Base-by-base conservation (phyloP, 37 sponge, comb jelly and placozoan species). In the Petrosia ficiformis region DNA sequence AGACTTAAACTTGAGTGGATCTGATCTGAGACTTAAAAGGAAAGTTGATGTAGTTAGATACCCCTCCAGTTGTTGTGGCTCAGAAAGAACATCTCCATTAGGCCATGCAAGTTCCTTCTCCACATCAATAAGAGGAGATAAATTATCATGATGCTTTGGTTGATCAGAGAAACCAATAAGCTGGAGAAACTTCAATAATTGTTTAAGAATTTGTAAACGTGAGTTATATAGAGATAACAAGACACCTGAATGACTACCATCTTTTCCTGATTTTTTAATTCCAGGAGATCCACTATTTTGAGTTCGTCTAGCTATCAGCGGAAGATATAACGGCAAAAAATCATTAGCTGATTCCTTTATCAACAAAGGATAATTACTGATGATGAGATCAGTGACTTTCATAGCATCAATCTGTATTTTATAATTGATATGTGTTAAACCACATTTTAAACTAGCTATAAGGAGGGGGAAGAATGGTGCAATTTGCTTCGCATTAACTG, bases 391-490 rank as follows among this genome's bases (percentile, higher is more conserved):
- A 3, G 78, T 52, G 29, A 83, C 28, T 59, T 77, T 77, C 56
- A 88, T 38, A 16, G 84, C 33, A 42, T 82, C 84, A 0, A 78
- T 31, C 38, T 79, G 89, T 21, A 88, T 66, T n/a, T 35, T 54
- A 19, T 77, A 68, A 36, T 40, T 43, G 34, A 88, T 88, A 73
- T 82, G 83, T 2, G 89, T 88, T 3, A 88, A 22, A 5, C 69
- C 84, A 54, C 79, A 82, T n/a, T n/a, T 83, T 25, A 88, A 0
- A 48, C 81, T 72, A 39, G 79, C 74, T 0, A 88, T 72, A 6
- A 82, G 3, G 35, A 37, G 11, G 26, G 73, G 34, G 26, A 82
- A 73, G 37, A 77, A 82, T 21, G 89, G 79, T 2, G 26, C 72
- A 25, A 87, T 33, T 11, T 59, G 30, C 3, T 80, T 67, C 24